phyloP scores from a whole-genome alignment of 1,140 invertebrate genomes.

The Sinonovacula constricta region DNA sequence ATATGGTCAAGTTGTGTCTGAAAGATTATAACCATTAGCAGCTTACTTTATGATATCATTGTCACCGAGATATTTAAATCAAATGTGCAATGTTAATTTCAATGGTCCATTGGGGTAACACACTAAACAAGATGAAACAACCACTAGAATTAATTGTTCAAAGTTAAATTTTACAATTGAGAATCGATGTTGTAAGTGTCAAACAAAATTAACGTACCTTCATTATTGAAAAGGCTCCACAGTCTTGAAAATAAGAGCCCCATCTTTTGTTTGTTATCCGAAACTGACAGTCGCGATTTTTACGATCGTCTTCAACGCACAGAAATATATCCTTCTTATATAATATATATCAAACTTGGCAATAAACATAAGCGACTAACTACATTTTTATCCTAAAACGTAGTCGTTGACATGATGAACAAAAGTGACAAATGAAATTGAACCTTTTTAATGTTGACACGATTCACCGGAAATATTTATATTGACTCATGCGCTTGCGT shows the following conservation, averaged over 20 bases:
- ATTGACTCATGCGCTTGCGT: slow-evolving; percentile 32
- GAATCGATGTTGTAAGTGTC: too few species aligned
- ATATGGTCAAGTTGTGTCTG: too few species aligned
- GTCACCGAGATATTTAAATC: too few species aligned
- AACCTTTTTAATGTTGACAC: slow-evolving; percentile 37
- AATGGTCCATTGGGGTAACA: too few species aligned
- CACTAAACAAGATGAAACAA: too few species aligned
- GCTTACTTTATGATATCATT: too few species aligned
- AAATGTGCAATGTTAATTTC: too few species aligned
- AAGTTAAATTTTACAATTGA: too few species aligned
- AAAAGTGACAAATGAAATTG: neutral
- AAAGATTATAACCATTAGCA: too few species aligned
- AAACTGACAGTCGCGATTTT: neutral
- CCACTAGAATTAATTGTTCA: too few species aligned
- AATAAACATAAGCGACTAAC: neutral
- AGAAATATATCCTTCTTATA: neutral
- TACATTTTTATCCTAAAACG: neutral
- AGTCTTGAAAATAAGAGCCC: slow-evolving; percentile 69
- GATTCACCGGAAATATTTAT: slow-evolving; percentile 45
- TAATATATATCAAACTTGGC: neutral
- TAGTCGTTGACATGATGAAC: neutral
- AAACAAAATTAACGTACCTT: too few species aligned
- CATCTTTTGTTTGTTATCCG: slow-evolving; percentile 52
- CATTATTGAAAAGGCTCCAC: slow-evolving; percentile 73
- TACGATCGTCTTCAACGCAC: neutral